Evolutionary conservation across 1,140 invertebrate genomes (phyloP).

Genomic region (Drosophila ohnishii): DNA sequence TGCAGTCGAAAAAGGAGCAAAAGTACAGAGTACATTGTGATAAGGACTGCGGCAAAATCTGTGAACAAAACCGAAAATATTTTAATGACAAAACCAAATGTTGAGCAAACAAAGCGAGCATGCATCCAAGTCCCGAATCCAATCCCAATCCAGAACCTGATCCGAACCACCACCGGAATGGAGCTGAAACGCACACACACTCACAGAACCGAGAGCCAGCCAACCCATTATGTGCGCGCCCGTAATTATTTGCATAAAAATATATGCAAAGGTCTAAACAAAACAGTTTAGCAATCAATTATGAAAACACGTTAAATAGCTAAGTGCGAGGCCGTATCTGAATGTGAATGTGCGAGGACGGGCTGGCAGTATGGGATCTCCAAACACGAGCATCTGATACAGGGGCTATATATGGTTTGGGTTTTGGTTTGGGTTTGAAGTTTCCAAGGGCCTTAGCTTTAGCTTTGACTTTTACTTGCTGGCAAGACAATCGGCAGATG

Average conservation of each 20-base stretch:
- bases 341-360: conserved; percentile 34
- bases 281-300: conserved; percentile 82
- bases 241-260: conserved; percentile 82
- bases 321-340: conserved; percentile 70
- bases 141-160: conserved; percentile 16
- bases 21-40: conserved; percentile 17
- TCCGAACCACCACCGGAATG: conserved; percentile 19
- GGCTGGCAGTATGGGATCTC: conserved; percentile 12
- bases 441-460: conserved; percentile 22
- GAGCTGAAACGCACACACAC: conserved; percentile 9
- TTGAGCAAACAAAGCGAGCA: conserved; percentile 63
- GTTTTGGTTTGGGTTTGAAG: conserved; percentile 3
- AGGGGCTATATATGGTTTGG: conserved; percentile 15
- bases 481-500: conserved; percentile 66
- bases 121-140: conserved; percentile 31
- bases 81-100: conserved; percentile 78
- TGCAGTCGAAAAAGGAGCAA: conserved; percentile 19
- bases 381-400: conserved; percentile 40
- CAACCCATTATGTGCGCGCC: conserved; percentile 72
- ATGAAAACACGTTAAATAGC: conserved; percentile 81
- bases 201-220: conserved; percentile 7
- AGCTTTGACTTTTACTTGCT: conserved; percentile 12
- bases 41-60: conserved; percentile 59
- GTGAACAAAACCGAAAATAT: conserved; percentile 79
- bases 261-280: conserved; percentile 80